Conservation (phyloP, 2,888 invertebrate species). For the Orthosia gothica region DNA sequence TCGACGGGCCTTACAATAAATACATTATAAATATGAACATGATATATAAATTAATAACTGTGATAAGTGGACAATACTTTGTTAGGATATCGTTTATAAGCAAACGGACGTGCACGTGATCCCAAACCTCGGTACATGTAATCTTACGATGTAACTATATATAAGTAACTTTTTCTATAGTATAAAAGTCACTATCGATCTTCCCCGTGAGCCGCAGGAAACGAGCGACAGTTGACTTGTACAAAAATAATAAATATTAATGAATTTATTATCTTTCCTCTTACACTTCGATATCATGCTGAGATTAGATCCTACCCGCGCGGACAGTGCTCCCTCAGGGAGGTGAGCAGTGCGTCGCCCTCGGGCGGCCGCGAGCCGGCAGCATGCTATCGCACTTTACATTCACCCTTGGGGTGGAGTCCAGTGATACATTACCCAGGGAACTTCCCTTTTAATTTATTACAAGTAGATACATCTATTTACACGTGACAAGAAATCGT, state of each 20-base stretch:
- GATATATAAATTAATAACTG: background rate
- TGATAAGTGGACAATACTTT: constrained; percentile 43
- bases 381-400: constrained; percentile 58
- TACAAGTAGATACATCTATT: constrained; percentile 74
- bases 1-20: constrained; percentile 29
- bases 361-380: constrained; percentile 26
- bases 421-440: constrained; percentile 43
- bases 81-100: constrained; percentile 49
- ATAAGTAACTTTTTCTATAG: constrained; percentile 58
- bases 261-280: constrained; percentile 67
- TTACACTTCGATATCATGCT: constrained; percentile 71
- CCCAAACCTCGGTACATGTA: constrained; percentile 68
- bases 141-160: constrained; percentile 58
- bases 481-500: constrained; percentile 66
- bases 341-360: constrained; percentile 10
- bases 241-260: constrained; percentile 79
- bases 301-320: constrained; percentile 43
- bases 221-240: constrained; percentile 73
- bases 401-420: constrained; percentile 51
- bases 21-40: constrained; percentile 46
- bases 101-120: constrained; percentile 61
- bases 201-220: constrained; percentile 80
- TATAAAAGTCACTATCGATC: constrained; percentile 72
- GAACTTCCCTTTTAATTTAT: constrained; percentile 49
- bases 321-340: background rate